Evolutionary conservation across 1,140 invertebrate genomes (phyloP).

Genomic region (Zaprionus kolodkinae): DNA sequence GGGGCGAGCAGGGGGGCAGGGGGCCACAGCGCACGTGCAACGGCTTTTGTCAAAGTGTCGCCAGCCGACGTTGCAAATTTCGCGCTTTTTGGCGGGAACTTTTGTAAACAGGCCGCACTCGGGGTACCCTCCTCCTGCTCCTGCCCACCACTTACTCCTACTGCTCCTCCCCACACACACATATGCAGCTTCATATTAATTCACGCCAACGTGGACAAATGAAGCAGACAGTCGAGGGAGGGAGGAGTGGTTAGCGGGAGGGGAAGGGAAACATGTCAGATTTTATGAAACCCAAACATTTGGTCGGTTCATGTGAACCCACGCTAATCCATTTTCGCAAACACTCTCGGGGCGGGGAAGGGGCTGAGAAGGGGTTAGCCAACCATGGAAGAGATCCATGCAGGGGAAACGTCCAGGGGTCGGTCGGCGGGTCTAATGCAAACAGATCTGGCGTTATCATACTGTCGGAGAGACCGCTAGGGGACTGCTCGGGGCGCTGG

Average conservation of each 20-base stretch:
- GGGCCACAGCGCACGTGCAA: conserved; percentile 61
- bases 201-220: conserved; percentile 62
- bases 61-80: conserved; percentile 71
- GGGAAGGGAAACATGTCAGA: conserved; percentile 55
- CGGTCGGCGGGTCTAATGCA: conserved; percentile 45
- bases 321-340: conserved; percentile 81
- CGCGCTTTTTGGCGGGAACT: conserved; percentile 69
- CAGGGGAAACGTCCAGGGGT: background rate
- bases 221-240: conserved; percentile 3
- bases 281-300: conserved; percentile 81
- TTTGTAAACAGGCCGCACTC: conserved; percentile 56
- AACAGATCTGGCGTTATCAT: conserved; percentile 75
- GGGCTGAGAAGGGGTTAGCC: background rate
- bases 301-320: conserved; percentile 77
- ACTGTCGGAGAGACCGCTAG: background rate
- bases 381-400: too few species aligned
- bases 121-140: background rate
- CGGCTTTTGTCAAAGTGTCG: conserved; percentile 69
- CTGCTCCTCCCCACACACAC: background rate
- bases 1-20: background rate
- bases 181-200: conserved; percentile 60
- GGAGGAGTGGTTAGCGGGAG: background rate
- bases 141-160: too few species aligned
- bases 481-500: conserved; percentile 3
- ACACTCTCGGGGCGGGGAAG: conserved; percentile 21